Evolutionary conservation across 2,113 vertebrate genomes (phyloP).

Genomic region (Seriola dumerili): DNA sequence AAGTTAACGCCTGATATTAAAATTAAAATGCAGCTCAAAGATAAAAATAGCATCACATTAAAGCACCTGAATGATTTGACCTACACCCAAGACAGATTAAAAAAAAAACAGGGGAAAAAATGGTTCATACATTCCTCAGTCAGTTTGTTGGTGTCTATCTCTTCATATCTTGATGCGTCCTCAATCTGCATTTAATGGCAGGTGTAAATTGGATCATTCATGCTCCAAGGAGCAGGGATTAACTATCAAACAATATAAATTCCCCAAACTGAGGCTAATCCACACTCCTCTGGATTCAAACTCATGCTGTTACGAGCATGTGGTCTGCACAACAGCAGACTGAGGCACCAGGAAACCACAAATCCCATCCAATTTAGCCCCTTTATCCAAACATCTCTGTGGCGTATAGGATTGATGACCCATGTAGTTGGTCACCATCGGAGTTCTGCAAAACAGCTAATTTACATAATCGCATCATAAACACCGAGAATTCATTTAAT

Average conservation of each 20-base stretch:
- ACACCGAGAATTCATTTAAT: slow-evolving; percentile 99
- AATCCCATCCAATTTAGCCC: slow-evolving; percentile 78
- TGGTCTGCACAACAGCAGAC: slow-evolving; percentile 70
- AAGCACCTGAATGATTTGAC: slow-evolving; percentile 12
- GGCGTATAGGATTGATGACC: slow-evolving; percentile 78
- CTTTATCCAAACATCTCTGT: slow-evolving; percentile 80
- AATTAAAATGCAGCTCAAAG: slow-evolving; percentile 29
- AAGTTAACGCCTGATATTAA: slow-evolving; percentile 39
- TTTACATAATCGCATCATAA: slow-evolving; percentile 99
- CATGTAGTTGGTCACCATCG: slow-evolving; percentile 79
- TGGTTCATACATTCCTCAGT: slow-evolving; percentile 11
- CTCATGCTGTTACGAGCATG: slow-evolving; percentile 76
- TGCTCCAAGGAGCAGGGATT: slow-evolving; percentile 77
- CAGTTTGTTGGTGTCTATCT: slow-evolving; percentile 37
- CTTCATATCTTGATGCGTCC: slow-evolving; percentile 60
- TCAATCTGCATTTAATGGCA: slow-evolving; percentile 73
- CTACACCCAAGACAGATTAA: not conserved
- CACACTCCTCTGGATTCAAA: slow-evolving; percentile 76
- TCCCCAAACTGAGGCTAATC: slow-evolving; percentile 76
- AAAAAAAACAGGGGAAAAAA: not conserved
- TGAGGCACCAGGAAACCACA: slow-evolving; percentile 74
- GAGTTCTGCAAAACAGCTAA: slow-evolving; percentile 87
- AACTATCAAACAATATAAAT: slow-evolving; percentile 78
- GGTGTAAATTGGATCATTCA: slow-evolving; percentile 81
- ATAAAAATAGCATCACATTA: slow-evolving; percentile 21